Evolutionary conservation across 2,797 vertebrate species (phyloP).

Genomic region (Avahi laniger): DNA sequence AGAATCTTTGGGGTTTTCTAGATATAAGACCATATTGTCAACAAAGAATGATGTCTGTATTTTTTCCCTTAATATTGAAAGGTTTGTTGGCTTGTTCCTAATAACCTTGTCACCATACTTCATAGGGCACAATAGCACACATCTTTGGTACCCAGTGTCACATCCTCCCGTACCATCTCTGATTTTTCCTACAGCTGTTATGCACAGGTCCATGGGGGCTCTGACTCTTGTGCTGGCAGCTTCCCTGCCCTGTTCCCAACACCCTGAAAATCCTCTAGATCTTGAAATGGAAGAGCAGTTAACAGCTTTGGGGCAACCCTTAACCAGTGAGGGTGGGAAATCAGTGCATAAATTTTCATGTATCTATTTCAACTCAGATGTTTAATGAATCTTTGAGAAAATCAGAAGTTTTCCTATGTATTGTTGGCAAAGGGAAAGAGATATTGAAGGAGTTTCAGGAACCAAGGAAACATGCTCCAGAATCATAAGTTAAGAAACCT

Average conservation of each 20-base stretch:
- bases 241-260: neutral
- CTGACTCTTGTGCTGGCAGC: too few species aligned
- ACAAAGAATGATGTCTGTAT: neutral
- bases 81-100: neutral
- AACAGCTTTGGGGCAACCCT: too few species aligned
- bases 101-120: neutral
- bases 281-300: neutral
- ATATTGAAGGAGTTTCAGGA: neutral
- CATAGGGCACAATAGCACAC: neutral
- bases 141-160: neutral
- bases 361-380: neutral
- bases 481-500: neutral
- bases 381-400: neutral
- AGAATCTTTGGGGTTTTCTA: too few species aligned
- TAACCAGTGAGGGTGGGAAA: neutral
- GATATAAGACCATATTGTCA: too few species aligned
- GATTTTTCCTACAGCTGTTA: neutral
- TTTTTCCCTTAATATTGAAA: neutral
- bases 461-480: neutral
- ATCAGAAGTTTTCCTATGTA: neutral
- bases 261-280: neutral
- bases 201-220: neutral
- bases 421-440: neutral
- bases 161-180: fast-evolving
- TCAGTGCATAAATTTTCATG: neutral